Evolutionary conservation across 1,140 invertebrate genomes (phyloP).

Genomic region (Parasteatoda tepidariorum): DNA sequence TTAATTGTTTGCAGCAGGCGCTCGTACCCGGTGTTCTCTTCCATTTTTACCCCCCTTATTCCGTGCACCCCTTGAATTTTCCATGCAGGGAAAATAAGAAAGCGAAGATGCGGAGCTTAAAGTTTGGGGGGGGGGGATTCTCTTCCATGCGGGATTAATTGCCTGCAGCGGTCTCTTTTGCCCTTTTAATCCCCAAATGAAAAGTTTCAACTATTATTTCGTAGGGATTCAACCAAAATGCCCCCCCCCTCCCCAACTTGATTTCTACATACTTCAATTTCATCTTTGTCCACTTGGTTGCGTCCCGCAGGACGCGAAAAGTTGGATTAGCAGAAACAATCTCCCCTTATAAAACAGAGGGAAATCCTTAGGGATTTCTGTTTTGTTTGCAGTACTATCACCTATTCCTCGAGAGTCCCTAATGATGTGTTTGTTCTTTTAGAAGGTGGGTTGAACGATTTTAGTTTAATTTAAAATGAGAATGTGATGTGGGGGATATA

Average conservation of each 20-base stretch:
- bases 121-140: neutral
- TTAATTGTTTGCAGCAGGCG: slow-evolving; percentile 60
- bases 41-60: neutral
- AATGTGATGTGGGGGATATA: neutral
- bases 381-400: neutral
- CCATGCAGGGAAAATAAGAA: slow-evolving; percentile 47
- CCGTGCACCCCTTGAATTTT: slow-evolving; percentile 1
- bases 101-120: slow-evolving; percentile 9
- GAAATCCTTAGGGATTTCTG: neutral
- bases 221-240: slow-evolving; percentile 7
- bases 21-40: neutral
- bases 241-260: neutral
- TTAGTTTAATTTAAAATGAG: neutral
- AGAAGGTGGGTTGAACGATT: neutral
- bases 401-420: neutral
- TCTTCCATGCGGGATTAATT: slow-evolving; percentile 45
- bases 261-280: neutral
- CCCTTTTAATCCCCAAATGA: slow-evolving; percentile 58
- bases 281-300: neutral
- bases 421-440: neutral
- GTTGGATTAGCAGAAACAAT: slow-evolving; percentile 12
- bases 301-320: neutral
- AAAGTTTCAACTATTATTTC: slow-evolving; percentile 59
- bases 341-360: neutral
- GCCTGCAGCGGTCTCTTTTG: slow-evolving; percentile 45